These are phyloP conservation scores for Prolemur simus DNA, from an alignment of 2,113 vertebrate species.

Conservation along the genomic window DNA sequence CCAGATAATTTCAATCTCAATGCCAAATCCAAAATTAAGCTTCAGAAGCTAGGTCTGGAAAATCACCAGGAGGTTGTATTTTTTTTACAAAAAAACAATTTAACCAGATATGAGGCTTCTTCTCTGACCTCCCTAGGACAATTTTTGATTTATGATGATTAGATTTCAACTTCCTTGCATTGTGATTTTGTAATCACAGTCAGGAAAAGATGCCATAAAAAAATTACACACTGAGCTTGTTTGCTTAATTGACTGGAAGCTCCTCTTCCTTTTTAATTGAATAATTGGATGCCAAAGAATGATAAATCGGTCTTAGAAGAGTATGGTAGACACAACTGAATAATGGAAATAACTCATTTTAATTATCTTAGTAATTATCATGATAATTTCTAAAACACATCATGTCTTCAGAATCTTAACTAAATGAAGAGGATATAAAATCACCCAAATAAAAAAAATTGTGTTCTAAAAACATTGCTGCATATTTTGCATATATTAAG, in stretches of 20 bases:
- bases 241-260: constrained; percentile 72
- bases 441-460: background rate
- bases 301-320: constrained; percentile 34
- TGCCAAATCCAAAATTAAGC: constrained; percentile 31
- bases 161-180: background rate
- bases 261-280: constrained; percentile 48
- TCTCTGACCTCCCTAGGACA: background rate
- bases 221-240: constrained; percentile 9
- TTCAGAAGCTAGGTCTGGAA: background rate
- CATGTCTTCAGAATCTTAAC: constrained; percentile 38
- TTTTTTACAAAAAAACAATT: background rate
- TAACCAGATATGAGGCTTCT: background rate
- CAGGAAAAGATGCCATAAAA: constrained; percentile 54
- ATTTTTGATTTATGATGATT: constrained; percentile 54
- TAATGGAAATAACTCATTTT: constrained; percentile 44
- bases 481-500: background rate
- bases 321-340: background rate
- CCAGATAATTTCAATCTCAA: background rate
- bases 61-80: background rate
- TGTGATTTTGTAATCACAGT: constrained; percentile 59
- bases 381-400: background rate
- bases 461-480: background rate
- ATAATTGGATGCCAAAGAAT: constrained; percentile 61
- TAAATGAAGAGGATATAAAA: constrained; percentile 15
- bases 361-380: constrained; percentile 64